A percentile compares a stretch with the other conserved stretches of the same genome.
Evolutionary conservation across 2,113 vertebrate species (phyloP).

Genomic region (Engraulis encrasicolus): DNA sequence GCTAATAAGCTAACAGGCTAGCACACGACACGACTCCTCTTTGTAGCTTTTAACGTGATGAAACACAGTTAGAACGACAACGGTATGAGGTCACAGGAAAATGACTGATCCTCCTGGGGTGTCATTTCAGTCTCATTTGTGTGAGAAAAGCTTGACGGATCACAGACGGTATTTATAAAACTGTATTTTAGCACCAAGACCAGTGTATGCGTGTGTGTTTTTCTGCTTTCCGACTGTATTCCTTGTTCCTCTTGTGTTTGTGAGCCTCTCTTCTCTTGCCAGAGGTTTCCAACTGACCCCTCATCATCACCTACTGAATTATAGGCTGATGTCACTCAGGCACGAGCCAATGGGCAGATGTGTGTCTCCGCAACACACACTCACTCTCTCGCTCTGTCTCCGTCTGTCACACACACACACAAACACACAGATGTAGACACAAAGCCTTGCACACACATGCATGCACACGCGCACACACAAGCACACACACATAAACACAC

Average conservation of each 20-base stretch:
- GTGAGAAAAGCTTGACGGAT: neutral
- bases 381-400: too few species aligned
- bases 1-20: neutral
- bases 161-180: too few species aligned
- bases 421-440: conserved; percentile 23
- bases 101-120: neutral
- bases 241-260: neutral
- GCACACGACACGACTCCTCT: neutral
- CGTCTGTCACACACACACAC: neutral
- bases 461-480: conserved; percentile 1
- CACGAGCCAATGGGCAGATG: conserved; percentile 56
- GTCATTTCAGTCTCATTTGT: neutral
- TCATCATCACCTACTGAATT: conserved; percentile 55
- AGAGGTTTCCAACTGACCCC: conserved; percentile 28
- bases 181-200: too few species aligned
- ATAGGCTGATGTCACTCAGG: conserved; percentile 63
- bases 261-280: neutral
- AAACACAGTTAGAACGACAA: neutral
- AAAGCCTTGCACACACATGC: conserved; percentile 35
- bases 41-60: neutral
- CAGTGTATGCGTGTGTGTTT: too few species aligned
- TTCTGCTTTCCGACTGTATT: neutral
- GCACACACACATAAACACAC: conserved; percentile 23
- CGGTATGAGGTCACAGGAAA: neutral
- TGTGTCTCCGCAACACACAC: conserved; percentile 54